Percentiles rank a stretch among this genome's conserved stretches.
phyloP scores from a whole-genome alignment of 2,113 vertebrate species.

The Anarrhichthys ocellatus region DNA sequence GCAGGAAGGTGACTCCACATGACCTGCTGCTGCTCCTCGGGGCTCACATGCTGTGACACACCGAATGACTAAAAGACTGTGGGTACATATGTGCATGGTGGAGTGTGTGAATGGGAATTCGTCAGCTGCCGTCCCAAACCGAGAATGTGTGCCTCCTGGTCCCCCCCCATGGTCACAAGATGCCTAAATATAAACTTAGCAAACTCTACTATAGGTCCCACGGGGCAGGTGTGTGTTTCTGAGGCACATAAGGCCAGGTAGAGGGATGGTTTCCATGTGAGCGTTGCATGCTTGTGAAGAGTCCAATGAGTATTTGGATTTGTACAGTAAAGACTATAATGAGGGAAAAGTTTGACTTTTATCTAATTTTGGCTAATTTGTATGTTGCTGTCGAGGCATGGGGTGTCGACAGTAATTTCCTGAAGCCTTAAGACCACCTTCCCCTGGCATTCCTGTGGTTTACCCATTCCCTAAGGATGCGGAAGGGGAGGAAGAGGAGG shows the following conservation, averaged over 20 bases:
- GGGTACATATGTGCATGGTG: constrained; percentile 31
- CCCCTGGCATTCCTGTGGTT: constrained; percentile 66
- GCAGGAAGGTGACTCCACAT: constrained; percentile 41
- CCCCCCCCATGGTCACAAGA: constrained; percentile 57
- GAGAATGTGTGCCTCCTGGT: constrained; percentile 59
- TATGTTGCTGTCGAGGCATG: constrained; percentile 14
- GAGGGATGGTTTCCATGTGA: constrained; percentile 8
- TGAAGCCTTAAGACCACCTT: constrained; percentile 59
- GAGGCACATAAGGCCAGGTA: constrained; percentile 31
- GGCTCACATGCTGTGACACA: constrained; percentile 50
- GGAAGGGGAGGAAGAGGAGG: constrained; percentile 28
- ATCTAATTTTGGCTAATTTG: constrained; percentile 14
- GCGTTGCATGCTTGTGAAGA: constrained; percentile 11
- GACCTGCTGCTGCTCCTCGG: constrained; percentile 31
- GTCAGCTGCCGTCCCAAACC: constrained; percentile 66
- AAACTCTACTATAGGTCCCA: constrained; percentile 44
- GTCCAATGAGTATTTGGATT: constrained; percentile 3
- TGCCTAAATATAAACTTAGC: constrained; percentile 69
- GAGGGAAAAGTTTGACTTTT: constrained; percentile 9
- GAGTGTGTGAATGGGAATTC: constrained; percentile 64
- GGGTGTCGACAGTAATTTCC: constrained; percentile 58
- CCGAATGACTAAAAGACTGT: constrained; percentile 46
- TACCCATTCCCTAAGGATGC: constrained; percentile 67
- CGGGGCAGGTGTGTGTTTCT: constrained; percentile 31
- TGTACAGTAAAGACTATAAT: constrained; percentile 9